A percentile compares a stretch with the other conserved stretches of the same genome.
These are phyloP conservation scores for Labeo catla DNA, from an alignment of 2,113 vertebrate species.

Conservation along the genomic window DNA sequence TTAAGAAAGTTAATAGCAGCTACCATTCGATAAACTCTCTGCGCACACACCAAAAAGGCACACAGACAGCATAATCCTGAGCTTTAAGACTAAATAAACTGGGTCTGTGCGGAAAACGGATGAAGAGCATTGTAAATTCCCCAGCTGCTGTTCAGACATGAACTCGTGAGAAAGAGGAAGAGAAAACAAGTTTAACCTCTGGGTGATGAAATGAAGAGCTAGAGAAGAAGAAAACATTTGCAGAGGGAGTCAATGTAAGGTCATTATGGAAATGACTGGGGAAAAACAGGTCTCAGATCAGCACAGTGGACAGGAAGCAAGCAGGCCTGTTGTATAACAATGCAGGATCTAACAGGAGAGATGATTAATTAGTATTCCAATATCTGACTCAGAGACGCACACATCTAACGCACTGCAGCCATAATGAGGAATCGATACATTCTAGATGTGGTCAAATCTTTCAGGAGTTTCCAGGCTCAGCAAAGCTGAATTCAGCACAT, in stretches of 20 bases:
- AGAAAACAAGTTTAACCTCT: neutral
- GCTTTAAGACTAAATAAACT: neutral
- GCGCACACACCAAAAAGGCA: neutral
- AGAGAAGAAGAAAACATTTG: neutral
- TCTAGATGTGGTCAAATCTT: neutral
- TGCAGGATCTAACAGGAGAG: neutral
- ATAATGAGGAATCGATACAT: neutral
- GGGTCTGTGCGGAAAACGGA: neutral
- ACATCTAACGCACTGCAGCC: neutral
- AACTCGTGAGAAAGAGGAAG: slow-evolving; percentile 1
- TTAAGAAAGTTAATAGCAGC: neutral
- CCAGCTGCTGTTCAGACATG: neutral
- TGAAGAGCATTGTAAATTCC: neutral
- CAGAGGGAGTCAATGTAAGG: neutral
- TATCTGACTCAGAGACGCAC: neutral
- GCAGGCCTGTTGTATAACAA: neutral
- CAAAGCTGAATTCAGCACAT: neutral
- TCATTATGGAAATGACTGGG: neutral
- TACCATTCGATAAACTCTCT: neutral
- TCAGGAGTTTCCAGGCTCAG: neutral
- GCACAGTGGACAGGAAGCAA: neutral
- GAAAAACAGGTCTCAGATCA: neutral
- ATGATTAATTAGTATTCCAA: neutral
- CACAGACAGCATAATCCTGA: neutral
- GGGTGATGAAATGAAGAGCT: neutral